phyloP scores from a whole-genome alignment of 2,888 invertebrate species.

The Drosophila paracracens region DNA sequence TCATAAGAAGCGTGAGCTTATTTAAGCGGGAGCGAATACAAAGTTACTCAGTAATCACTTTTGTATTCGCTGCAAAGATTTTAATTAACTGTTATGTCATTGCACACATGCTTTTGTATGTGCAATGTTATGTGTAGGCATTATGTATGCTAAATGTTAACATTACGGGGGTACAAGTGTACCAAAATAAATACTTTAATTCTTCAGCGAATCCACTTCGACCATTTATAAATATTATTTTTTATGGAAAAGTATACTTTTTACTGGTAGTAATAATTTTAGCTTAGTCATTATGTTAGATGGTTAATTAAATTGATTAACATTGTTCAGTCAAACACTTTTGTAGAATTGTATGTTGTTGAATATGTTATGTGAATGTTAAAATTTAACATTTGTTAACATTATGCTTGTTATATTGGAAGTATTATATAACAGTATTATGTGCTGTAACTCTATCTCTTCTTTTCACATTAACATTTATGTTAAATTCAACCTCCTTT shows the following conservation, averaged over 20 bases:
- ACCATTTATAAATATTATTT: not conserved
- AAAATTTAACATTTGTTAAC: not conserved
- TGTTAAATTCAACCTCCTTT: not conserved
- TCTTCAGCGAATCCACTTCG: not conserved
- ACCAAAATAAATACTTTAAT: no score
- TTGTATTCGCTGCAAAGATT: slow-evolving; percentile 28
- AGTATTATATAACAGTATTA: not conserved
- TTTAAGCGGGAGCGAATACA: slow-evolving; percentile 4
- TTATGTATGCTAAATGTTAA: slow-evolving; percentile 2
- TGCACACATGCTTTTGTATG: slow-evolving; percentile 7
- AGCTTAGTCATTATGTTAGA: not conserved
- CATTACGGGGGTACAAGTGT: not conserved
- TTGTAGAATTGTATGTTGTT: not conserved
- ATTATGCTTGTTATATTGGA: not conserved
- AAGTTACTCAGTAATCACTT: slow-evolving; percentile 6
- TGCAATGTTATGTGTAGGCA: not conserved
- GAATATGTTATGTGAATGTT: not conserved
- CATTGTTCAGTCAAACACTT: not conserved
- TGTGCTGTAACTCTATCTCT: not conserved
- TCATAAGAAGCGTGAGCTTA: slow-evolving; percentile 6
- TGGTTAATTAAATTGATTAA: not conserved
- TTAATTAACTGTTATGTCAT: slow-evolving; percentile 68
- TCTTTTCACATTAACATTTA: not conserved
- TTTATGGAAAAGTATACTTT: not conserved
- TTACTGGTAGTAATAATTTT: not conserved